Evolutionary conservation across 2,797 vertebrate genomes (phyloP), one percentile per base, ranked within the genome.

Genomic region (Alcedo atthis): DNA sequence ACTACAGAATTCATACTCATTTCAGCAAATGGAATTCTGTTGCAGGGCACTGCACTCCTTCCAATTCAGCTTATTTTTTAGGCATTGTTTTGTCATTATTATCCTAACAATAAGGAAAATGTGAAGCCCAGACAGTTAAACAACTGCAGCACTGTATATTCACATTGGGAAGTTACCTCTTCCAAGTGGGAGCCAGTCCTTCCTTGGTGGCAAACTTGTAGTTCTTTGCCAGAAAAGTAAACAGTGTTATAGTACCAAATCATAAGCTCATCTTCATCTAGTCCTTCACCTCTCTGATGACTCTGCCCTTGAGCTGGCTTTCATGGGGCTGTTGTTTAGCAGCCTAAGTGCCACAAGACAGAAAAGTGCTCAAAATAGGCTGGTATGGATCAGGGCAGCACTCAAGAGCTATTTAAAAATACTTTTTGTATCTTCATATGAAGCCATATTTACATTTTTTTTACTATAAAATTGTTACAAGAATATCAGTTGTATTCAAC

Each of bases 131-230:
- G 26, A 12, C 8, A 42, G 4, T 20, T 59, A 53, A 69, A 16
- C 8, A n/a, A 10, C 2, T 73, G 21, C 11, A 84, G 17, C 5
- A 25, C 20, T 54, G 1, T 19, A 28, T 12, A 66, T 33, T 15
- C 24, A 51, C 1, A n/a, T 1, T 21, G 20, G 4, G n/a, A 74
- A 93, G 3, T 17, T 15, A 24, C 10, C 0, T 1, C 22, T 63
- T 21, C 14, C 42, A 53, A 83, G 10, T 5, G 26, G 37, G 10
- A 75, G 2, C 3, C 40, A 59, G 15, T 6, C 3, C 58, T 80
- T 81, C 17, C 20, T 25, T 5, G 2, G 32, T 5, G 22, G 6
- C 0, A 37, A 71, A 58, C 13, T 5, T 66, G 28, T 9, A 59
- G 4, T 6, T 63, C 12, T 48, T 54, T 32, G 4, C 22, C 24